Evolutionary conservation across 2,888 invertebrate species (phyloP).

Genomic region (Aphelenchoides bicaudatus): DNA sequence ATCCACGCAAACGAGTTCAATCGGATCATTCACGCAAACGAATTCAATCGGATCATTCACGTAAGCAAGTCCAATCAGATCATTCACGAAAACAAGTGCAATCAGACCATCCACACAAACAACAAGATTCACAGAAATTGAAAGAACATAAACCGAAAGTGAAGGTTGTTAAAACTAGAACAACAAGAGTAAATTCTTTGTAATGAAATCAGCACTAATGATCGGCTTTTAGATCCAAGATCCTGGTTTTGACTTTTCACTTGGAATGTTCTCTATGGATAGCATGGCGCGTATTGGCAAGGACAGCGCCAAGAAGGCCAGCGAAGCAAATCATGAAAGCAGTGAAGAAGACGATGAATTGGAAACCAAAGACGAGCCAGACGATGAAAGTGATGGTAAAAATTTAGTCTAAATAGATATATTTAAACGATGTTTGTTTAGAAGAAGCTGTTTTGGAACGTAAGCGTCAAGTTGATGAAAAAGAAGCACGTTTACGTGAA

Average conservation of each 20-base stretch:
- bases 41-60: too few relatives aligned
- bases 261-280: slow-evolving; percentile 39
- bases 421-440: slow-evolving; percentile 1
- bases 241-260: slow-evolving; percentile 48
- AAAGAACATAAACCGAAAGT: too few relatives aligned
- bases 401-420: slow-evolving; percentile 62
- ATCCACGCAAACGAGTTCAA: too few relatives aligned
- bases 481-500: slow-evolving; percentile 21
- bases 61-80: too few relatives aligned
- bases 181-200: too few relatives aligned
- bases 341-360: slow-evolving; percentile 16
- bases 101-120: too few relatives aligned
- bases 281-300: slow-evolving; percentile 43
- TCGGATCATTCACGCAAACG: too few relatives aligned
- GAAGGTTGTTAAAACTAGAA: too few relatives aligned
- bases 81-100: too few relatives aligned
- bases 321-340: slow-evolving; percentile 11
- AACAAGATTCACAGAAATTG: too few relatives aligned
- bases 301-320: slow-evolving; percentile 24
- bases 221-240: slow-evolving; percentile 31
- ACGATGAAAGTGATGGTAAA: slow-evolving; percentile 25
- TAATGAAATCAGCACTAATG: too few relatives aligned
- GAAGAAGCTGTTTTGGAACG: slow-evolving; percentile 3
- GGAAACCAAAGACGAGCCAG: slow-evolving; percentile 15
- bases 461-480: slow-evolving; percentile 1